Evolutionary conservation across 1,140 invertebrate genomes (phyloP).

Genomic region (Sminthurinus signatus): DNA sequence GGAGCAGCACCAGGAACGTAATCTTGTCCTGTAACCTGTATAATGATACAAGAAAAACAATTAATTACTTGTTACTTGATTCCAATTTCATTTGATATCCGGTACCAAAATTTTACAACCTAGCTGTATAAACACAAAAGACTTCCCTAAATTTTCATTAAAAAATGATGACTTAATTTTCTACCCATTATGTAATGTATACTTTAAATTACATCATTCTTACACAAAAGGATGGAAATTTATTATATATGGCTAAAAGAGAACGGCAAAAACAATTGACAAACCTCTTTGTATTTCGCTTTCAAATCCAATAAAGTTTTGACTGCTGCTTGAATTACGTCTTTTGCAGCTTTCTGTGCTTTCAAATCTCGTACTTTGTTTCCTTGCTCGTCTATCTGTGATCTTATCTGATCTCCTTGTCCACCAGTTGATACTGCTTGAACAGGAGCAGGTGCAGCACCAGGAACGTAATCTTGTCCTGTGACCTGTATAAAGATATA

Average conservation of each 20-base stretch:
- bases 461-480: background rate
- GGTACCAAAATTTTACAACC: too few species aligned
- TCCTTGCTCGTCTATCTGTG: conserved; percentile 42
- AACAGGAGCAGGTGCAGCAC: background rate
- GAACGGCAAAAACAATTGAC: too few species aligned
- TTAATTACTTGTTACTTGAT: too few species aligned
- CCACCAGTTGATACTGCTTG: background rate
- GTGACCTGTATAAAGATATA: conserved; percentile 4
- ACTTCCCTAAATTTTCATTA: too few species aligned
- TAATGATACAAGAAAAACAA: background rate
- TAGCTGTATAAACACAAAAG: too few species aligned
- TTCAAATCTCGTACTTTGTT: conserved; percentile 39
- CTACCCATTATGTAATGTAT: too few species aligned
- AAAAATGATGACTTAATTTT: too few species aligned
- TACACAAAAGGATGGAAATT: too few species aligned
- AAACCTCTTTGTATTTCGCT: conserved; percentile 41
- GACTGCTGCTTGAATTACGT: conserved; percentile 43
- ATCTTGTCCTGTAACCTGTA: conserved; percentile 53
- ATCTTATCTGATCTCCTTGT: background rate
- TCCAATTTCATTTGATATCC: too few species aligned
- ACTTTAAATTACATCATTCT: too few species aligned
- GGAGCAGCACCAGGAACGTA: conserved; percentile 54
- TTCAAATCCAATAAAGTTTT: conserved; percentile 46
- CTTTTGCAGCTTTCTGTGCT: conserved; percentile 37
- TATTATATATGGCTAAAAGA: background rate